These are phyloP conservation scores for Pedetes capensis DNA, from an alignment of 2,113 vertebrate genomes.

Conservation along the genomic window DNA sequence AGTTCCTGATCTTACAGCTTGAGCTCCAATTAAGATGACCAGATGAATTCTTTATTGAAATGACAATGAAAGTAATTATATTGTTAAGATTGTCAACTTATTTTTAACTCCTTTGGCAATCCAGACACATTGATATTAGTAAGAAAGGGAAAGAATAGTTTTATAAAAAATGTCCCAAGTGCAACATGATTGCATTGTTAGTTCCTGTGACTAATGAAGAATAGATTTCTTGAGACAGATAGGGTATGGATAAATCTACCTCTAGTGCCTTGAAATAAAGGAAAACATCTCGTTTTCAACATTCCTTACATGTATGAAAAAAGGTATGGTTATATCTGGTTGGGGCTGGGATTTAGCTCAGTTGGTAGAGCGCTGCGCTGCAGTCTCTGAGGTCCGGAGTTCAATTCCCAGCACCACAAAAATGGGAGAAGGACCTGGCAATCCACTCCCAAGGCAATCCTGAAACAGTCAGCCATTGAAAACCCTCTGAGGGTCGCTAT, in stretches of 20 bases:
- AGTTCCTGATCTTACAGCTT: not conserved
- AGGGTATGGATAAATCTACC: not conserved
- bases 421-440: too few relatives aligned
- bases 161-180: not conserved
- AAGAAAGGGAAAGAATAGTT: constrained; percentile 28
- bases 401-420: too few relatives aligned
- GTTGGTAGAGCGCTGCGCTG: too few relatives aligned
- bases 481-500: too few relatives aligned
- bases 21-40: not conserved
- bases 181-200: not conserved
- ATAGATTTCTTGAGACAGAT: not conserved
- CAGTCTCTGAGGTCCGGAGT: too few relatives aligned
- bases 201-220: not conserved
- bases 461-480: too few relatives aligned
- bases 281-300: not conserved
- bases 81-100: constrained; percentile 20
- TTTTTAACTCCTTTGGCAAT: not conserved
- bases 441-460: too few relatives aligned
- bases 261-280: not conserved
- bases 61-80: constrained; percentile 51
- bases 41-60: constrained; percentile 43
- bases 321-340: not conserved
- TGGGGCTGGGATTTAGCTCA: too few relatives aligned
- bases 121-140: not conserved
- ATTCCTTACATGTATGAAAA: not conserved